Evolutionary conservation across 2,113 vertebrate species (phyloP).

Genomic region (Nyctibius bracteatus): DNA sequence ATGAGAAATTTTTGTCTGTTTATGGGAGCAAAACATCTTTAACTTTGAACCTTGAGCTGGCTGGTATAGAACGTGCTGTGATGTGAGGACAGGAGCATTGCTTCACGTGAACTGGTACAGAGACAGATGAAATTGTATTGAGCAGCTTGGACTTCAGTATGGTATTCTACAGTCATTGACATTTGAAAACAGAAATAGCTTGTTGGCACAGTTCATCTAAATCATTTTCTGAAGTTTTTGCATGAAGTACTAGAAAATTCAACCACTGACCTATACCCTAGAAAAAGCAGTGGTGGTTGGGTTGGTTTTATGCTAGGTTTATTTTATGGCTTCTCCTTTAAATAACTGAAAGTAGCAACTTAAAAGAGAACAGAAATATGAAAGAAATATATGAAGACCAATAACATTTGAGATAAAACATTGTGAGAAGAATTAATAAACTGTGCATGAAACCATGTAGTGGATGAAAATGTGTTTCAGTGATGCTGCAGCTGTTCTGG

Average conservation of each 20-base stretch:
- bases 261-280: not conserved
- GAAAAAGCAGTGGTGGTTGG: not conserved
- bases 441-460: not conserved
- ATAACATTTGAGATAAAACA: not conserved
- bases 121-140: not conserved
- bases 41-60: not conserved
- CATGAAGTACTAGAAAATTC: not conserved
- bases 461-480: not conserved
- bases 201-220: not conserved
- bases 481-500: not conserved
- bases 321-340: not conserved
- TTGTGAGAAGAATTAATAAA: not conserved
- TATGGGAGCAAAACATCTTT: not conserved
- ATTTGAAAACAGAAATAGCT: not conserved
- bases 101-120: rapidly evolving
- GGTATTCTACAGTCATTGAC: not conserved
- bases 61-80: rapidly evolving
- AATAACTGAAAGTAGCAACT: not conserved
- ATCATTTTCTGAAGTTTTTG: not conserved
- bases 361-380: not conserved
- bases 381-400: not conserved
- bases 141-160: not conserved
- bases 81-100: not conserved
- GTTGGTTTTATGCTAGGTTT: not conserved
- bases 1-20: not conserved